A percentile compares a stretch with the other conserved stretches of the same genome.
Conservation (phyloP, 1,140 invertebrate species). For the Apis mellifera region Amel_HAv3.1 CM009938.2:5891501-5892000, state of each 20-base stretch:
- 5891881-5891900: slow-evolving; percentile 77
- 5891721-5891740: too few species aligned
- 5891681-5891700: neutral
- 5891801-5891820: too few species aligned
- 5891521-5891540: neutral
- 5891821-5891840: too few species aligned
- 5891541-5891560: neutral
- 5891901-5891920: slow-evolving; percentile 75
- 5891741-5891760: neutral
- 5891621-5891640: too few species aligned
- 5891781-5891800: neutral
- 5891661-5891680: neutral
- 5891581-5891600: neutral
- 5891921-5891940: slow-evolving; percentile 75
- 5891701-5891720: neutral
- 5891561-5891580: neutral
- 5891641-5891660: too few species aligned
- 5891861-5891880: slow-evolving; percentile 54
- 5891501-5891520: slow-evolving; percentile 42
- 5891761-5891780: neutral
- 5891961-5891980: slow-evolving; percentile 76
- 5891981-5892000: slow-evolving; percentile 71
- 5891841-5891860: neutral
- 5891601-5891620: neutral
- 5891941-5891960: slow-evolving; percentile 76